Conservation (phyloP, 2,888 invertebrate genomes). For the Apamea sordens region DNA sequence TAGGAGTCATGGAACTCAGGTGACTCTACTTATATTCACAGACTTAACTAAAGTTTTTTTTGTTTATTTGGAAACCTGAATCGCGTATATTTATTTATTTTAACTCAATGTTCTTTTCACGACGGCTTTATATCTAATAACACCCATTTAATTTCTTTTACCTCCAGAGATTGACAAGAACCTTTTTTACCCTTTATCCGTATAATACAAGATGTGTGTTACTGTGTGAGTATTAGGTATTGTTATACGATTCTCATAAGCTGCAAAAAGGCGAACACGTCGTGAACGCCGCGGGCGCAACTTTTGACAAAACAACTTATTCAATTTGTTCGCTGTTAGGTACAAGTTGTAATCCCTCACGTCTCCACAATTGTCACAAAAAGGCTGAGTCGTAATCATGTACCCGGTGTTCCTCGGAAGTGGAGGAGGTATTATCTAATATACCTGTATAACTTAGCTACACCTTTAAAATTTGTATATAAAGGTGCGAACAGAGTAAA, state of each 20-base stretch:
- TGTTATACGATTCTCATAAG: constrained; percentile 77
- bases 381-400: constrained; percentile 71
- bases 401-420: constrained; percentile 26
- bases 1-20: neutral
- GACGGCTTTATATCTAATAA: constrained; percentile 37
- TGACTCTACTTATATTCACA: neutral
- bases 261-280: constrained; percentile 85
- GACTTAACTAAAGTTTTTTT: neutral
- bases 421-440: constrained; percentile 11
- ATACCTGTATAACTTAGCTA: neutral
- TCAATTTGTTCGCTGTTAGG: constrained; percentile 87
- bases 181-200: constrained; percentile 60
- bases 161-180: constrained; percentile 46
- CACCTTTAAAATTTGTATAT: neutral
- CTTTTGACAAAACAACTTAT: constrained; percentile 79
- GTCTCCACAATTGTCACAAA: constrained; percentile 76
- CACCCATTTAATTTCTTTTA: constrained; percentile 51
- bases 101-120: constrained; percentile 38
- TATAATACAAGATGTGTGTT: constrained; percentile 56
- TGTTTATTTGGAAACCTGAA: constrained; percentile 5
- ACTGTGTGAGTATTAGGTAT: constrained; percentile 74
- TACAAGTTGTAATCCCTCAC: constrained; percentile 76
- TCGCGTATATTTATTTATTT: constrained; percentile 39
- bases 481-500: neutral
- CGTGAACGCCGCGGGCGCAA: constrained; percentile 81